These are phyloP conservation scores for Smutsia temminckii DNA, from an alignment of 2,797 vertebrate genomes.

Conservation along the genomic window DNA sequence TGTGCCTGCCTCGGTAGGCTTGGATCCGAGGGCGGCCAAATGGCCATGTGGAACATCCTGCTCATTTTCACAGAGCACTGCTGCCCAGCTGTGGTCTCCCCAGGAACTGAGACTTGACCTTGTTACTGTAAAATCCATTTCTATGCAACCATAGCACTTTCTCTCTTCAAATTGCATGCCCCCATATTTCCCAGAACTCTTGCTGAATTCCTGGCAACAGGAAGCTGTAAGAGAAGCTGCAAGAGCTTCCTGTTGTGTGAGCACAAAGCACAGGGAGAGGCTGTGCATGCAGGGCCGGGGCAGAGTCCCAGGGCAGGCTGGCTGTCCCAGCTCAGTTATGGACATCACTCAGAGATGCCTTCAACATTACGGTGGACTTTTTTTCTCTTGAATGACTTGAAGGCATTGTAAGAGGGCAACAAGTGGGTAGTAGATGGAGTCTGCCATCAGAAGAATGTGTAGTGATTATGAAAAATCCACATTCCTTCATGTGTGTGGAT, in stretches of 20 bases:
- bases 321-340: not conserved
- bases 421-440: not conserved
- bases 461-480: conserved; percentile 14
- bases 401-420: not conserved
- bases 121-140: not conserved
- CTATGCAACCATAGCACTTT: not conserved
- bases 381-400: not conserved
- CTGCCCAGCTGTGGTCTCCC: not conserved
- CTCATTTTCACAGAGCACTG: not conserved
- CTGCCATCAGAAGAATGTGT: not conserved
- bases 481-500: not conserved
- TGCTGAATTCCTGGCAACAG: not conserved
- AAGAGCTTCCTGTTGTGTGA: not conserved
- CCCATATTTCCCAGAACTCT: not conserved
- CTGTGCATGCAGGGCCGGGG: rapidly evolving
- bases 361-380: not conserved
- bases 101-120: not conserved
- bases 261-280: rapidly evolving
- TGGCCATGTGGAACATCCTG: not conserved
- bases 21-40: not conserved
- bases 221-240: not conserved
- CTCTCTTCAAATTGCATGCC: not conserved
- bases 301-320: not conserved
- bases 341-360: not conserved
- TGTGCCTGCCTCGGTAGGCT: not conserved